A percentile compares a stretch with the other conserved stretches of the same genome.
Evolutionary conservation across 1,140 invertebrate species (phyloP).

Genomic region (Psix sp.): DNA sequence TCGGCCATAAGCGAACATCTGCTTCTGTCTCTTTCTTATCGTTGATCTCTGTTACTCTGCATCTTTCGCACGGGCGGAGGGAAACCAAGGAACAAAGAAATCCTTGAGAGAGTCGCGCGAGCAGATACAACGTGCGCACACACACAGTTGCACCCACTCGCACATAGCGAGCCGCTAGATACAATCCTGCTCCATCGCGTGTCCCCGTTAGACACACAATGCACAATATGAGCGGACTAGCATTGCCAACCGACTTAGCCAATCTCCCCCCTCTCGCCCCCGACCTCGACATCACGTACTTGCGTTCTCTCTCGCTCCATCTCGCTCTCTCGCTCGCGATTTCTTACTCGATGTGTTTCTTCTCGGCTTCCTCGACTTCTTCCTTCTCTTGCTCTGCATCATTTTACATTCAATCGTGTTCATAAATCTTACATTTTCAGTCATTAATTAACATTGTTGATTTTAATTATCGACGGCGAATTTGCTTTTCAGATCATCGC

Average conservation of each 20-base stretch:
- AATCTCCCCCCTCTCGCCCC: not conserved
- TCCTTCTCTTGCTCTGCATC: not conserved
- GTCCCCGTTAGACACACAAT: slow-evolving; percentile 64
- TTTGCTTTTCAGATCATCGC: slow-evolving; percentile 37
- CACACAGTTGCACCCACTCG: slow-evolving; percentile 14
- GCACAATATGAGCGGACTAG: slow-evolving; percentile 37
- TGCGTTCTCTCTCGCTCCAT: not conserved
- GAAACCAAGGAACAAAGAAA: slow-evolving; percentile 66
- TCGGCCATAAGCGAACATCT: slow-evolving; percentile 35
- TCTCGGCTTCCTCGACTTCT: slow-evolving; percentile 5
- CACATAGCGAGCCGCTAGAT: slow-evolving; percentile 18
- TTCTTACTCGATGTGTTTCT: slow-evolving; percentile 10
- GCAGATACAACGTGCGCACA: slow-evolving; percentile 19
- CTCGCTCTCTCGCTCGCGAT: not conserved
- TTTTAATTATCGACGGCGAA: slow-evolving; percentile 45
- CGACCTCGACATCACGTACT: not conserved
- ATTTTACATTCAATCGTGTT: slow-evolving; percentile 49
- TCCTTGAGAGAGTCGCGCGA: slow-evolving; percentile 63
- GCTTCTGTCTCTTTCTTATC: not conserved
- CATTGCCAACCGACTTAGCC: slow-evolving; percentile 27
- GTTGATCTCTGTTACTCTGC: not conserved
- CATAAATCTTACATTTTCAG: slow-evolving; percentile 53
- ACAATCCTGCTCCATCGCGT: slow-evolving; percentile 32
- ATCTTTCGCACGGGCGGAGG: not conserved
- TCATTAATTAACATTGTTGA: slow-evolving; percentile 51